Evolutionary conservation across 2,113 vertebrate species (phyloP).

Genomic region (Urocolius indicus): DNA sequence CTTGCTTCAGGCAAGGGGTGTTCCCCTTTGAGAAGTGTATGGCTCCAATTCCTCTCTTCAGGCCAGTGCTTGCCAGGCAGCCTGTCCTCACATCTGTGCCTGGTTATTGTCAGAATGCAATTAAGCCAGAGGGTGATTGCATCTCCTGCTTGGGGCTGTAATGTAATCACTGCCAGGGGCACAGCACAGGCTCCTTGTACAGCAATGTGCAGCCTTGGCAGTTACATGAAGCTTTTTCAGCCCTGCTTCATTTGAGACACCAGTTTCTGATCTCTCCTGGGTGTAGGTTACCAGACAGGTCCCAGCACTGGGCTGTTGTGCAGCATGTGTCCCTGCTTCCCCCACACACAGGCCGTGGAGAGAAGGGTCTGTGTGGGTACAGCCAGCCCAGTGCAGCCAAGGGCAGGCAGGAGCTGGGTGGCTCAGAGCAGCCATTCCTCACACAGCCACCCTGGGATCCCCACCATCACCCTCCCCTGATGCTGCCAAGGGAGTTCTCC

Average conservation of each 20-base stretch:
- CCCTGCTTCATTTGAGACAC: neutral
- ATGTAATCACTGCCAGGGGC: neutral
- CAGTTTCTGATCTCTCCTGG: neutral
- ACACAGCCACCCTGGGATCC: neutral
- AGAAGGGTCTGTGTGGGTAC: neutral
- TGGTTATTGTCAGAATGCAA: neutral
- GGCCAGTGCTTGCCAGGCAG: neutral
- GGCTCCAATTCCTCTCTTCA: neutral
- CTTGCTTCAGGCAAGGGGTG: neutral
- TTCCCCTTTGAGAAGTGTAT: neutral
- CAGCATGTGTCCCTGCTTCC: neutral
- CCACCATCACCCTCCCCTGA: neutral
- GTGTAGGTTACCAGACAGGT: rapidly evolving
- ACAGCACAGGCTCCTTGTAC: neutral
- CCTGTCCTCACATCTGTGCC: neutral
- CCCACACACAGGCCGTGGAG: neutral
- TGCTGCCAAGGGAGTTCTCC: neutral
- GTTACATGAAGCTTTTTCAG: neutral
- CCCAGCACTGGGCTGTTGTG: neutral
- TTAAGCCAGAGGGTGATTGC: neutral
- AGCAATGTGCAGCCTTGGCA: neutral
- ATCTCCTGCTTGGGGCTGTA: neutral
- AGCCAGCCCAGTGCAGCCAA: neutral
- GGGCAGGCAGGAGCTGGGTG: neutral
- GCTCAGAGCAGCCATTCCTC: neutral